A percentile compares a stretch with the other conserved stretches of the same genome.
Evolutionary conservation across 2,797 vertebrate species (phyloP).

Genomic region (Coluber constrictor): DNA sequence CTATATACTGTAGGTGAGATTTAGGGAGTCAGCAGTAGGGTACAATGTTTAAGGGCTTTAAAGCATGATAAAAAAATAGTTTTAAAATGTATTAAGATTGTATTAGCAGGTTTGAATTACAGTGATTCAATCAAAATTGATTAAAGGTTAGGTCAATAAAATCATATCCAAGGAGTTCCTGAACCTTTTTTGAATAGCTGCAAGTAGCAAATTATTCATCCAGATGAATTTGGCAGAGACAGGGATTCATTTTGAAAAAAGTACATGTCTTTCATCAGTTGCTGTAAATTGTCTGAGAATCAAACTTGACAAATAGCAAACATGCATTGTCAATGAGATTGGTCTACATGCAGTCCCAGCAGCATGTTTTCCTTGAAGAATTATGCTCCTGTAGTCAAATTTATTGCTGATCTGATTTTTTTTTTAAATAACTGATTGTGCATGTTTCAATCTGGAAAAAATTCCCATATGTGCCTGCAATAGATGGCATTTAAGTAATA

Average conservation of each 20-base stretch:
- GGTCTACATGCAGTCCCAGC: not conserved
- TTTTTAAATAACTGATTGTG: not conserved
- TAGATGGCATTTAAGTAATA: not conserved
- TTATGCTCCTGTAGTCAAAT: not conserved
- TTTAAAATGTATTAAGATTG: not conserved
- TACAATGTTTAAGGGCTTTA: not conserved
- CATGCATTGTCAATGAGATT: not conserved
- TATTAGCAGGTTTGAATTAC: not conserved
- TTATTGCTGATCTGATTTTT: not conserved
- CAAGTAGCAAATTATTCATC: not conserved
- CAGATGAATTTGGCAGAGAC: not conserved
- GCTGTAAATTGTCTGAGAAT: not conserved
- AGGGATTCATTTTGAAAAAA: not conserved
- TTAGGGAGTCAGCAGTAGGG: conserved; percentile 16
- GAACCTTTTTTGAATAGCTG: not conserved
- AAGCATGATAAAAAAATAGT: not conserved
- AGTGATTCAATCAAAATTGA: not conserved
- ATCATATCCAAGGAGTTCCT: not conserved
- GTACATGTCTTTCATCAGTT: not conserved
- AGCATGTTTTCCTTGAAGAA: not conserved
- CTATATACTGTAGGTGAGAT: not conserved
- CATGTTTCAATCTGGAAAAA: not conserved
- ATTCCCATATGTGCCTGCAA: not conserved
- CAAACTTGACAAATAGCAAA: not conserved
- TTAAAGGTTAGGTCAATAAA: not conserved